These are phyloP conservation scores for Leptopilina clavipes DNA, from an alignment of 1,140 invertebrate species.

Conservation along the genomic window DNA sequence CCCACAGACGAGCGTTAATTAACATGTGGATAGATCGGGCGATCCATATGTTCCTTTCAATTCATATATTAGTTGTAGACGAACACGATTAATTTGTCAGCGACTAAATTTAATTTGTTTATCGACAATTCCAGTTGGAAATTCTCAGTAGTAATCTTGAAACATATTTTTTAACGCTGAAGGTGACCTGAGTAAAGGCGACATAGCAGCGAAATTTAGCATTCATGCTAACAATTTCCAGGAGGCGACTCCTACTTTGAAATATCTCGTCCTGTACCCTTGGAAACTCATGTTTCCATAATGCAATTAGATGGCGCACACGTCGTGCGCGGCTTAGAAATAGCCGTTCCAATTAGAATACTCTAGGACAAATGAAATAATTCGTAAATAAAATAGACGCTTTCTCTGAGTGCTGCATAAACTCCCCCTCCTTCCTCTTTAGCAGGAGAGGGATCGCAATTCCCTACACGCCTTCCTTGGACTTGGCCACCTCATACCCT, in stretches of 20 bases:
- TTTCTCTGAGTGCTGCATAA: slow-evolving; percentile 31
- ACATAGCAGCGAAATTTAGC: not conserved
- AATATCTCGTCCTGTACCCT: slow-evolving; percentile 34
- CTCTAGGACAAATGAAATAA: slow-evolving; percentile 65
- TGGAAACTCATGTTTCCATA: slow-evolving; percentile 67
- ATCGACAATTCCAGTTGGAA: not conserved
- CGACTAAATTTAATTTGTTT: too few species aligned
- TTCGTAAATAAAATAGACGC: slow-evolving; percentile 68
- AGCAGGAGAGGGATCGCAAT: slow-evolving; percentile 40
- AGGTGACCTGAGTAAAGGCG: not conserved
- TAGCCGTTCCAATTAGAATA: slow-evolving; percentile 67
- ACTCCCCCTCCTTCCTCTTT: slow-evolving; percentile 17
- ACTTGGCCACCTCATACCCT: slow-evolving; percentile 47
- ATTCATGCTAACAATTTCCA: not conserved
- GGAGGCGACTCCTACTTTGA: slow-evolving; percentile 5
- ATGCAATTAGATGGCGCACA: slow-evolving; percentile 65
- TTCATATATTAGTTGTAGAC: not conserved
- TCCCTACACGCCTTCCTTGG: slow-evolving; percentile 43
- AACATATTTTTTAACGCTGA: not conserved
- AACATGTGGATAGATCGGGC: slow-evolving; percentile 46
- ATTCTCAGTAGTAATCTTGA: not conserved
- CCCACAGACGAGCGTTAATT: slow-evolving; percentile 57
- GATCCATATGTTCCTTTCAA: not conserved
- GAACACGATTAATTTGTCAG: not conserved
- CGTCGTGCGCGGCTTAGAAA: slow-evolving; percentile 56